Evolutionary conservation across 2,888 invertebrate species (phyloP).

Genomic region (Eupithecia vulgata): DNA sequence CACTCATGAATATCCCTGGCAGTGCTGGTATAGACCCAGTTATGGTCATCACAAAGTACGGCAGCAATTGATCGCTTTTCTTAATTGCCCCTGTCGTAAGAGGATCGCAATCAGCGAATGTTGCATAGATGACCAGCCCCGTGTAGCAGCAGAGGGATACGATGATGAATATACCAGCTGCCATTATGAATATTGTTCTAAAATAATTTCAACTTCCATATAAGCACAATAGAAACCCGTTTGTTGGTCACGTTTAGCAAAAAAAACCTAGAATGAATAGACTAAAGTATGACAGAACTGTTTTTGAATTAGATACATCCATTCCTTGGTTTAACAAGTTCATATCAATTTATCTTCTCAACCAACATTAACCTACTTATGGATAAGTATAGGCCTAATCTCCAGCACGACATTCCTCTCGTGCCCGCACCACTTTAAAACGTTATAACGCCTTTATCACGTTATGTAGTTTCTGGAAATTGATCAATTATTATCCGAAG

Average conservation of each 20-base stretch:
- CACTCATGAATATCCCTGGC: conserved; percentile 93
- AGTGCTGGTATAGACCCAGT: conserved; percentile 89
- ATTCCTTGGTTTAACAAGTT: background rate
- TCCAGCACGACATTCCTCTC: background rate
- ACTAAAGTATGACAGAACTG: background rate
- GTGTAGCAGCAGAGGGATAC: conserved; percentile 92
- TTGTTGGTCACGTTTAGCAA: background rate
- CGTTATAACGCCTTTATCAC: too few relatives aligned
- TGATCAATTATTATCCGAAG: background rate
- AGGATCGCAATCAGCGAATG: conserved; percentile 93
- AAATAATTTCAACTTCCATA: conserved; percentile 45
- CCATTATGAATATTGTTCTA: conserved; percentile 90
- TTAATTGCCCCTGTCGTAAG: conserved; percentile 88
- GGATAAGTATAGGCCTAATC: background rate
- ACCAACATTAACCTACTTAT: background rate
- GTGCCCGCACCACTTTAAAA: background rate
- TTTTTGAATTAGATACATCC: background rate
- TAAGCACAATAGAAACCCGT: background rate
- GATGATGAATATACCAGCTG: conserved; percentile 89
- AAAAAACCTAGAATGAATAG: background rate
- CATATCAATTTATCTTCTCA: background rate
- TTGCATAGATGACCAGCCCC: conserved; percentile 93
- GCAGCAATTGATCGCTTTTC: conserved; percentile 90
- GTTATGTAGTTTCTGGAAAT: background rate
- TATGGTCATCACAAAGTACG: conserved; percentile 92